Conservation (phyloP, 2,113 vertebrate genomes). For the Cyanoliseus patagonus region DNA sequence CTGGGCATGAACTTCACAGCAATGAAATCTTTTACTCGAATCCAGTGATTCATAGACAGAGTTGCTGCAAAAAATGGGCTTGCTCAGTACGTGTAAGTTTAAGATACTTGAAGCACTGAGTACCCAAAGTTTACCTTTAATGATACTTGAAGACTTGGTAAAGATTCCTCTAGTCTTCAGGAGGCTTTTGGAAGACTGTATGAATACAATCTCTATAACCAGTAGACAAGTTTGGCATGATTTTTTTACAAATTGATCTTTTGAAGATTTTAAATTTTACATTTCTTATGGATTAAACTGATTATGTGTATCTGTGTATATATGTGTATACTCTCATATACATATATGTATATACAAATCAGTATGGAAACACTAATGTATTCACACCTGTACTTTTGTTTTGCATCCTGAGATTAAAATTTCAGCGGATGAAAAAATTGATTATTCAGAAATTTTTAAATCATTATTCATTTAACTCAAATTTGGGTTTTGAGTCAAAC, state of each 20-base stretch:
- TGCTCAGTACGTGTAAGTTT: background rate
- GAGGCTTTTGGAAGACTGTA: background rate
- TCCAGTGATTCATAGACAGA: background rate
- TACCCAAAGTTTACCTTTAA: background rate
- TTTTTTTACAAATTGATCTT: background rate
- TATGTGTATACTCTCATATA: background rate
- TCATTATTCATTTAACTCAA: background rate
- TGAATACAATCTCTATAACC: background rate
- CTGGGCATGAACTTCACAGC: background rate
- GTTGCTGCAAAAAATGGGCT: background rate
- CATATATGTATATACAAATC: background rate
- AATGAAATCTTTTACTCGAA: background rate
- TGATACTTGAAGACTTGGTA: background rate
- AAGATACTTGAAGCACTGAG: background rate
- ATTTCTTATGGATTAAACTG: background rate
- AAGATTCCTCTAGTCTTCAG: background rate
- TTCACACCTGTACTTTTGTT: background rate
- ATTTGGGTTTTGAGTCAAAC: background rate
- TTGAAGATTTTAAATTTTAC: background rate
- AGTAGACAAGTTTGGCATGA: background rate
- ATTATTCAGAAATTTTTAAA: background rate
- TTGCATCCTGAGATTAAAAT: background rate
- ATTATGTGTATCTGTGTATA: background rate
- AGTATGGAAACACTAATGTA: background rate
- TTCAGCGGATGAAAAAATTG: background rate